Evolutionary conservation across 2,797 vertebrate genomes (phyloP).

Genomic region (Pangasius djambal): DNA sequence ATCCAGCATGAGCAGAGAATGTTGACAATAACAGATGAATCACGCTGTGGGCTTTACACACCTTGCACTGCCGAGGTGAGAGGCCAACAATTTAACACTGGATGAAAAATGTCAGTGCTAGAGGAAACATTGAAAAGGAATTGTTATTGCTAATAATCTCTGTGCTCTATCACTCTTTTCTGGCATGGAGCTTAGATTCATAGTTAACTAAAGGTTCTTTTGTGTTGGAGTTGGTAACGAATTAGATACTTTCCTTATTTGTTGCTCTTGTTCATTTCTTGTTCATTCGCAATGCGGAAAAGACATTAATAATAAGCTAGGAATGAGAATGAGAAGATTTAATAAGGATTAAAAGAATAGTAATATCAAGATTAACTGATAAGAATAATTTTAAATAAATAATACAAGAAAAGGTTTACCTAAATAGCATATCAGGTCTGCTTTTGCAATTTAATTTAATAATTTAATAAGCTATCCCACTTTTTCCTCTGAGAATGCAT

Average conservation of each 20-base stretch:
- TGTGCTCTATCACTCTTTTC: neutral
- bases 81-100: constrained; percentile 9
- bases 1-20: constrained; percentile 6
- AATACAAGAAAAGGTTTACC: neutral
- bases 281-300: neutral
- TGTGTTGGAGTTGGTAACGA: neutral
- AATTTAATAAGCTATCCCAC: constrained; percentile 31
- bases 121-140: neutral
- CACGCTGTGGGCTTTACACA: constrained; percentile 1
- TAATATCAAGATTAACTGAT: neutral
- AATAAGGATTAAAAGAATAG: neutral
- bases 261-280: neutral
- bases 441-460: neutral
- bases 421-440: neutral
- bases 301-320: neutral
- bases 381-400: neutral
- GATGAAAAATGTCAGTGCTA: neutral
- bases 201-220: neutral
- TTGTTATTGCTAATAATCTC: constrained; percentile 4
- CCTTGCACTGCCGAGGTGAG: neutral
- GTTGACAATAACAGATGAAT: constrained; percentile 23
- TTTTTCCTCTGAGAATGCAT: constrained; percentile 4
- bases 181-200: neutral
- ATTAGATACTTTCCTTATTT: neutral
- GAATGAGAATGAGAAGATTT: neutral